Evolutionary conservation across 1,140 invertebrate genomes (phyloP), one percentile per base, ranked within the genome.

Genomic region (Drosophila kepulauana): DNA sequence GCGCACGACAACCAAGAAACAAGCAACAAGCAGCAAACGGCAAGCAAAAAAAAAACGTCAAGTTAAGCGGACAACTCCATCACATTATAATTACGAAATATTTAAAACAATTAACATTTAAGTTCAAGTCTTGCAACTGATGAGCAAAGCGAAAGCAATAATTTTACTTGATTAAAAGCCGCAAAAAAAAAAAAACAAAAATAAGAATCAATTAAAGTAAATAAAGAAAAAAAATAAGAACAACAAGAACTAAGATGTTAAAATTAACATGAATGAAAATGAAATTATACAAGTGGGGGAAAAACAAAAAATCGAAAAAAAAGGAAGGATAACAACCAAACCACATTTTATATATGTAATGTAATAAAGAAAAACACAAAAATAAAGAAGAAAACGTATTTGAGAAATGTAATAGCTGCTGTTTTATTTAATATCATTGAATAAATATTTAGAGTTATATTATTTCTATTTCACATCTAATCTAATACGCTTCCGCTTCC

Each of bases 121-220:
- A 87, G 85, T 84, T 78, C 15, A 75, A 69, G 62, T 79, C 73
- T 82, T 75, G 75, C 81, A 68, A 75, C 75, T 77, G 75, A 85
- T 81, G 75, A 81, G 75, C 78, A 86, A 79, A 69, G 65, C 58
- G 45, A 79, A 87, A 87, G 82, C 84, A 88, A 88, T 88, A 88
- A 88, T 86, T 86, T 86, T 79, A 80, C 80, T 75, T 80, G 69
- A 78, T 78, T 38, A 38, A 82, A 82, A 1, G 77, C 78, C 57
- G 65, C 57, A 8, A 25, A 25, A 25, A 25, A 20, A 16, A 20
- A 58, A 25, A 25, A 25, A 58, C 56, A 65, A 45, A 28, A 51
- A 59, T 46, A 8, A 8, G 45, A 62, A 73, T 43, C 25, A 43
- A 65, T 48, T 20, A 63, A 25, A 61, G 35, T 48, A 72, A 58